Evolutionary conservation across 2,113 vertebrate genomes (phyloP).

Genomic region (Heterocephalus glaber): DNA sequence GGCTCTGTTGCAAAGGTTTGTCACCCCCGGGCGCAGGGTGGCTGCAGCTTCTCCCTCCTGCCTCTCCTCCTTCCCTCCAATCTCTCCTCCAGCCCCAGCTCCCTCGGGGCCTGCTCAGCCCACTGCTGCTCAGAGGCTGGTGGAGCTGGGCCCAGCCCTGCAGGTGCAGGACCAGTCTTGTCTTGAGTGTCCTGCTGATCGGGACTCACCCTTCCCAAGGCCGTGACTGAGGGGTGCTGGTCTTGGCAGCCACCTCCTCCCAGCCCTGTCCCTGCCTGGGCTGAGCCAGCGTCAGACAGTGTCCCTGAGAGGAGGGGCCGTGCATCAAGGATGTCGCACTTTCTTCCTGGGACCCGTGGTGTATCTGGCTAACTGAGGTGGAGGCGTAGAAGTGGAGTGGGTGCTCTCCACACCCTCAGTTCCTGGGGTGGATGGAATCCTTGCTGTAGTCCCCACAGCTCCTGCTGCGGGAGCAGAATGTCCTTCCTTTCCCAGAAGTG

Average conservation of each 20-base stretch:
- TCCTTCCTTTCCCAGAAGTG: not conserved
- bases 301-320: not conserved
- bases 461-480: not conserved
- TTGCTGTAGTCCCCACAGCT: not conserved
- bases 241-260: slow-evolving; percentile 25
- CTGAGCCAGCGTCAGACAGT: not conserved
- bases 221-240: not conserved
- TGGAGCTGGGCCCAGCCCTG: not conserved
- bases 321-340: rapidly evolving
- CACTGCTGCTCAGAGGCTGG: slow-evolving; percentile 54
- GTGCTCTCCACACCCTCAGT: not conserved
- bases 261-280: not conserved
- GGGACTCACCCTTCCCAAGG: not conserved
- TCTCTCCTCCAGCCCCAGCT: not conserved
- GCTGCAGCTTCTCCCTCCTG: not conserved
- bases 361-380: not conserved
- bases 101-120: slow-evolving; percentile 59
- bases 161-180: not conserved
- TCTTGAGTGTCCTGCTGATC: not conserved
- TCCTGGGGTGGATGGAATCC: not conserved
- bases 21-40: not conserved
- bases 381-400: not conserved
- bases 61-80: not conserved
- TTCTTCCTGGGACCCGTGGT: not conserved
- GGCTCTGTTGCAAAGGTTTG: not conserved